Conservation (phyloP, 2,888 invertebrate genomes). For the Drosophila rellima region DNA sequence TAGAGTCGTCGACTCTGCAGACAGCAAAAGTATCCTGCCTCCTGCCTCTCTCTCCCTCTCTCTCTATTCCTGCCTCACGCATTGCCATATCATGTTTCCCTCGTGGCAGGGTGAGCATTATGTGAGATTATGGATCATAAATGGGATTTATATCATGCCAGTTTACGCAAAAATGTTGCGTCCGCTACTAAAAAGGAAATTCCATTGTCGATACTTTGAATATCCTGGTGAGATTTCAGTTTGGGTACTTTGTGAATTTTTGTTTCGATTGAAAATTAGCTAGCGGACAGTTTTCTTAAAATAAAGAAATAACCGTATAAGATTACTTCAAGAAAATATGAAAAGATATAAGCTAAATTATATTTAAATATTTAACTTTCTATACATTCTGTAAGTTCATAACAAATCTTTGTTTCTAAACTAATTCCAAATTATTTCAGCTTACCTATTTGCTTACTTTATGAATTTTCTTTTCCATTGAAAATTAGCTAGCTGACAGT, state of each 20-base stretch:
- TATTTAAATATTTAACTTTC: no score
- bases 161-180: conserved; percentile 40
- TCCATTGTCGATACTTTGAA: conserved; percentile 23
- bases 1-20: conserved; percentile 66
- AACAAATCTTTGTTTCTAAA: no score
- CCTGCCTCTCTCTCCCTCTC: conserved; percentile 12
- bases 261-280: conserved; percentile 1
- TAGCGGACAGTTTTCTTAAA: conserved; percentile 2
- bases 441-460: no score
- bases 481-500: no score
- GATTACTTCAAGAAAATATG: no score
- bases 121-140: conserved; percentile 85
- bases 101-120: conserved; percentile 82
- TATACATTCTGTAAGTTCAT: no score
- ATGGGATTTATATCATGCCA: conserved; percentile 83
- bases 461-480: no score
- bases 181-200: conserved; percentile 15
- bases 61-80: conserved; percentile 3
- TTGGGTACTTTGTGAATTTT: conserved; percentile 9
- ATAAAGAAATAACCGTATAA: background rate
- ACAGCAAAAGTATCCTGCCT: conserved; percentile 24
- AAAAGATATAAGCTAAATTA: no score
- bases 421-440: no score
- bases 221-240: background rate
- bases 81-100: conserved; percentile 73